Evolutionary conservation across 2,888 invertebrate species (phyloP).

Genomic region (Dioctria linearis): DNA sequence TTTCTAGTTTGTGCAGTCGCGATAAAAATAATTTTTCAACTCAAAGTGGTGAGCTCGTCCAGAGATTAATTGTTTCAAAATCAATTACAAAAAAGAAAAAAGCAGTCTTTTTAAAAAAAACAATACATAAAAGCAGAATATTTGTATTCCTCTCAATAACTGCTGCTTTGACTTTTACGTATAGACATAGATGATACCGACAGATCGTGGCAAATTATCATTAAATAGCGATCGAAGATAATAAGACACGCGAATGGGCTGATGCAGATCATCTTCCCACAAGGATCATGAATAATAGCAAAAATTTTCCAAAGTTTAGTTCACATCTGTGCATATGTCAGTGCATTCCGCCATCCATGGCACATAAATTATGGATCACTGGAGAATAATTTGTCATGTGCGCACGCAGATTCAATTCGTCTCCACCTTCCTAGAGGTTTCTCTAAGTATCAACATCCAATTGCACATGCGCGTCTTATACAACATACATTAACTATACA

Average conservation of each 20-base stretch:
- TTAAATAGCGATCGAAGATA: constrained; percentile 23
- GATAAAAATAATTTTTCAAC: no score
- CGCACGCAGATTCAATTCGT: background rate
- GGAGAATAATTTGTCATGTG: constrained; percentile 16
- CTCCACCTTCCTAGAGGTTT: background rate
- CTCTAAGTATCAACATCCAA: background rate
- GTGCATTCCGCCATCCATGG: constrained; percentile 2
- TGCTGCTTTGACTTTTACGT: no score
- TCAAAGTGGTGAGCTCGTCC: no score
- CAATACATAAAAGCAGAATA: no score
- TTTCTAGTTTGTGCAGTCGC: no score
- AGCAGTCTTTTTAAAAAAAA: no score
- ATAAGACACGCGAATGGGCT: constrained; percentile 2
- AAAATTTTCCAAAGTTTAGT: background rate
- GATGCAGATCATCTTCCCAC: constrained; percentile 7
- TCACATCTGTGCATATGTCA: background rate
- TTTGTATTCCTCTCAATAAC: no score
- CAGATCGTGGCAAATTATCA: constrained; percentile 15
- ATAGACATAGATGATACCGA: no score
- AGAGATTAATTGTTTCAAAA: no score
- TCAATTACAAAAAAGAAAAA: no score
- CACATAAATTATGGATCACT: constrained; percentile 20
- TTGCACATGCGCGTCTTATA: background rate
- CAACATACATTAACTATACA: constrained; percentile 20
- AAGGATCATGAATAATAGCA: background rate